These are phyloP conservation scores for Aselliscus stoliczkanus DNA, from an alignment of 2,797 vertebrate species.

Conservation along the genomic window DNA sequence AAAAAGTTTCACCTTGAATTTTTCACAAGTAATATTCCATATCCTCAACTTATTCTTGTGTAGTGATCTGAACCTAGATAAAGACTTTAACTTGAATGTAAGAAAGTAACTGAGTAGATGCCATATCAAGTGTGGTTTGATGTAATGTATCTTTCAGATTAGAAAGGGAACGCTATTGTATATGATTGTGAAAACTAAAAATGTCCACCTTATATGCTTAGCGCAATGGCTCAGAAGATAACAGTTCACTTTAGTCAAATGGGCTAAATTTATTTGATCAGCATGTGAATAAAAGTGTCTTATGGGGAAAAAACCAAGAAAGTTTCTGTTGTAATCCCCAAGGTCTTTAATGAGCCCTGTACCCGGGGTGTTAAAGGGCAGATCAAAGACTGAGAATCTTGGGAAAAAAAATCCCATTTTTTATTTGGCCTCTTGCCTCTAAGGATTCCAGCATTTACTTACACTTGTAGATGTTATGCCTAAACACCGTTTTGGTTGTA, in stretches of 20 bases:
- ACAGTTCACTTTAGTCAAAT: background rate
- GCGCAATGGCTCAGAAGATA: background rate
- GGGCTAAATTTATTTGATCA: background rate
- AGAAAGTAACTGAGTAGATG: background rate
- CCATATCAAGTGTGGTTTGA: background rate
- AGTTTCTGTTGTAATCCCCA: background rate
- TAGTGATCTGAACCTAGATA: background rate
- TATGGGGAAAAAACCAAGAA: background rate
- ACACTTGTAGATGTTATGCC: background rate
- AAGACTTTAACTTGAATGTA: background rate
- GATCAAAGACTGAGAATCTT: background rate
- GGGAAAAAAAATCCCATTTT: background rate
- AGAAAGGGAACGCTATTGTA: background rate
- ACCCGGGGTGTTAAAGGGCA: background rate
- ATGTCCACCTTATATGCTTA: background rate
- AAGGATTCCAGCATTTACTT: too few relatives aligned
- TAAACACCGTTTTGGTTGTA: background rate
- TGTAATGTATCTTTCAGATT: background rate
- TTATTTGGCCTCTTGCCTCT: background rate
- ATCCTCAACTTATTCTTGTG: background rate
- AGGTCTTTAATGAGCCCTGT: background rate
- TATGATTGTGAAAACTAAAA: background rate
- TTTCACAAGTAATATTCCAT: background rate
- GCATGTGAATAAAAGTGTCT: background rate
- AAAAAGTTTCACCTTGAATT: background rate